phyloP scores from a whole-genome alignment of 2,888 invertebrate genomes.

The Hetaerina titia region DNA sequence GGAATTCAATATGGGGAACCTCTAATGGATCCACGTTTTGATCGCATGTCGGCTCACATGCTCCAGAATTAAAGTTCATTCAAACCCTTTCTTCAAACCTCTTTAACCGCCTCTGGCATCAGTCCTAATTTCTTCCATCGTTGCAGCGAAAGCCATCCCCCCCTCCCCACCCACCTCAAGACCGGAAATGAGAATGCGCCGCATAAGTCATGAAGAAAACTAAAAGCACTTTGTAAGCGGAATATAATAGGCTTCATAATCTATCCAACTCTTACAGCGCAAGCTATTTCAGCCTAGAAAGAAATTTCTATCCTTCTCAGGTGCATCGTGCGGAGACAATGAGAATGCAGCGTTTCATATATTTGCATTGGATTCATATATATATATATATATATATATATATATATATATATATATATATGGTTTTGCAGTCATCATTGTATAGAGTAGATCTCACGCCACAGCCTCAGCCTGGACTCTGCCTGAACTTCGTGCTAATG shows the following conservation, averaged over 20 bases:
- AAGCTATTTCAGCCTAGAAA: not conserved
- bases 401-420: too few relatives aligned
- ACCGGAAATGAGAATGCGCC: not conserved
- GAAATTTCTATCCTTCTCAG: not conserved
- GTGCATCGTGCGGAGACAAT: not conserved
- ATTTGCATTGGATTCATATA: too few relatives aligned
- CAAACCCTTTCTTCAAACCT: not conserved
- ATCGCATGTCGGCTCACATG: not conserved
- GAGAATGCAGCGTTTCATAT: not conserved
- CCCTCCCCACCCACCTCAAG: not conserved
- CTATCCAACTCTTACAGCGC: not conserved
- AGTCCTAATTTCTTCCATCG: constrained; percentile 32
- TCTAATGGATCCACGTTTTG: not conserved
- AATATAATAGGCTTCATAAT: constrained; percentile 26
- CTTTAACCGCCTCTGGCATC: not conserved
- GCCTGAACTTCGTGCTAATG: not conserved
- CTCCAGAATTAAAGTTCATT: not conserved
- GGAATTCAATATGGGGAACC: constrained; percentile 1
- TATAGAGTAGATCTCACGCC: not conserved
- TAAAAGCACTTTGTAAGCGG: not conserved
- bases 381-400: too few relatives aligned
- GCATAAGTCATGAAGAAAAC: not conserved
- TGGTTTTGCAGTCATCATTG: not conserved
- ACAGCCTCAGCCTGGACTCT: not conserved
- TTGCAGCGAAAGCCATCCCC: not conserved